phyloP scores from a whole-genome alignment of 2,888 invertebrate species.

The Amiota communis region DNA sequence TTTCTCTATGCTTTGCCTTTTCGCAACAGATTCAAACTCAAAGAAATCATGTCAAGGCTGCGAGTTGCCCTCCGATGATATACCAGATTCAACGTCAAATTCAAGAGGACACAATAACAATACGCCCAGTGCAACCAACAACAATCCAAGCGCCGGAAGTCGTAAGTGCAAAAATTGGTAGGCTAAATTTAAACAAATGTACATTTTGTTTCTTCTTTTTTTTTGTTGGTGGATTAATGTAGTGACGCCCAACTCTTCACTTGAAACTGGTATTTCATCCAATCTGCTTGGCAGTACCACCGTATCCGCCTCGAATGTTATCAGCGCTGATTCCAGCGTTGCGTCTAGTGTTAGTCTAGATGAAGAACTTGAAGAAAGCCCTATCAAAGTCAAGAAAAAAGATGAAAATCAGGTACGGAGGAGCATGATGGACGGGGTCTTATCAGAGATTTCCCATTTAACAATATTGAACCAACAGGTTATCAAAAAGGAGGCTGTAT shows the following conservation, averaged over 20 bases:
- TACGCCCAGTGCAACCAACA: conserved; percentile 85
- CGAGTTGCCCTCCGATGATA: conserved; percentile 83
- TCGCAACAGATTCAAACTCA: conserved; percentile 75
- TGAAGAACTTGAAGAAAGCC: conserved; percentile 72
- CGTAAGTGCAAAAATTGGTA: conserved; percentile 60
- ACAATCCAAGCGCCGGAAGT: conserved; percentile 77
- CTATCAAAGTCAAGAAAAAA: conserved; percentile 73
- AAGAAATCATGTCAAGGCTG: conserved; percentile 85
- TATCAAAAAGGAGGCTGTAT: conserved; percentile 72
- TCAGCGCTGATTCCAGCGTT: conserved; percentile 75
- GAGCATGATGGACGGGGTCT: conserved; percentile 31
- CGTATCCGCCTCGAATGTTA: conserved; percentile 74
- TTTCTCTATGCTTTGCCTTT: conserved; percentile 1
- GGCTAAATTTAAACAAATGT: background rate
- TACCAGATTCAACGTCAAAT: conserved; percentile 79
- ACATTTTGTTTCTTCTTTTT: background rate
- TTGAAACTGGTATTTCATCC: conserved; percentile 72
- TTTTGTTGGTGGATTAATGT: background rate
- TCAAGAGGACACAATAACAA: conserved; percentile 85
- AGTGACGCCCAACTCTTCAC: conserved; percentile 73
- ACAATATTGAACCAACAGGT: conserved; percentile 50
- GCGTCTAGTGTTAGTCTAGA: conserved; percentile 74
- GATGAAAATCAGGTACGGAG: conserved; percentile 67
- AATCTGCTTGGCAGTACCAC: conserved; percentile 86
- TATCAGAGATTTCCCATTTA: too few relatives aligned